These are phyloP conservation scores for Cirrhinus molitorella DNA, from an alignment of 2,797 vertebrate genomes.

Conservation along the genomic window DNA sequence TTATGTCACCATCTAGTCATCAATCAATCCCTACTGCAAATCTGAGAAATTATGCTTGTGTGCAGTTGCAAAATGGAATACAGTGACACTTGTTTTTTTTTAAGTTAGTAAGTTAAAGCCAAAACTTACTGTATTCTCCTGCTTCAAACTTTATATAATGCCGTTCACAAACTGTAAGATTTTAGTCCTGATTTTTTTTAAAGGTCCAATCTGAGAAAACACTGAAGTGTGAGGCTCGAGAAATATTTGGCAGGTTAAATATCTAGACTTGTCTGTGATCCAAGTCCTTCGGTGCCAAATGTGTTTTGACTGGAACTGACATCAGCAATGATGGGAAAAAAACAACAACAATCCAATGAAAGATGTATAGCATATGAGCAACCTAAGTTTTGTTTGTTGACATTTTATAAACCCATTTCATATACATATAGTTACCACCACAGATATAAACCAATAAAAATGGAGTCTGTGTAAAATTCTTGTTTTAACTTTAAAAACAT, in stretches of 20 bases:
- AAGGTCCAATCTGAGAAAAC: neutral
- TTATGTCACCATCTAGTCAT: conserved; percentile 19
- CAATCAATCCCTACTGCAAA: conserved; percentile 24
- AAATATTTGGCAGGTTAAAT: neutral
- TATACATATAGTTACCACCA: too few relatives aligned
- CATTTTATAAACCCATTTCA: neutral
- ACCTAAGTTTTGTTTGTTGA: neutral
- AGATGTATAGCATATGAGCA: neutral
- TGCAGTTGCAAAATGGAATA: neutral
- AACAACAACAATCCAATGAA: neutral
- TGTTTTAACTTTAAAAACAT: neutral
- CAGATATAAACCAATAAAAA: neutral
- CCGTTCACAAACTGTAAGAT: neutral
- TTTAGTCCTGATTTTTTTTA: neutral
- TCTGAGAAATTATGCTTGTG: neutral
- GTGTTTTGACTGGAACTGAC: neutral
- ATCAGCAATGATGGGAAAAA: neutral
- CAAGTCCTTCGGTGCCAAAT: neutral
- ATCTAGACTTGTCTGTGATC: neutral
- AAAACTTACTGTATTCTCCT: neutral
- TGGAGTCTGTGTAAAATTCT: neutral
- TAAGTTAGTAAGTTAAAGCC: neutral
- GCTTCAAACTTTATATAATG: neutral
- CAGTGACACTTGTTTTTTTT: neutral
- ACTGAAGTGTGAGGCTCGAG: neutral